Evolutionary conservation across 2,888 invertebrate species (phyloP), one percentile per base, ranked within the genome.

Genomic region (Parnassius glacialis): DNA sequence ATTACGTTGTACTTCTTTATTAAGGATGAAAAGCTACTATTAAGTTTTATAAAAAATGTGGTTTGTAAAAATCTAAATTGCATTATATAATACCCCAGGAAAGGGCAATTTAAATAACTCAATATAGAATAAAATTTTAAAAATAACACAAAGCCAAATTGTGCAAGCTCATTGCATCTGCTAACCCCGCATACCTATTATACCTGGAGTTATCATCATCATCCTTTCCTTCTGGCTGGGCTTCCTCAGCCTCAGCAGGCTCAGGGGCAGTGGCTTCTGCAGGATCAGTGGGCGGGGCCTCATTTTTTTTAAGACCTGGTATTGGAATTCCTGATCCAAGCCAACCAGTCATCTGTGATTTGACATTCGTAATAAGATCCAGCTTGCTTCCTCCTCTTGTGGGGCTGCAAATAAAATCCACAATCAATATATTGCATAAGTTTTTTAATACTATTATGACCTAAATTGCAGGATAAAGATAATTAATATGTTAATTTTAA

Each of bases 171-270:
- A 92, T 91, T 91, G 76, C 71, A 79, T 89, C 89, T 80, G 92
- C 88, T 80, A 81, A 92, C 93, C 94, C 94, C 90, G 79, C 94
- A 92, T 94, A 94, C 94, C 94, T 94, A 93, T 92, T 94, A 92
- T 94, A 96, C 96, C 96, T 96, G 90, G 96, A 96, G 92, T 96
- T 96, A 92, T 96, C 96, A 85, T 97, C 97, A 87, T 97, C 96
- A 77, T 97, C 96, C 84, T 94, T 94, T 53, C 78, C 83, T 68
- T 90, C 90, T 0, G 82, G 76, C 69, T 84, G 89, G 50, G 81
- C 74, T 57, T 88, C 86, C 0, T 82, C 80, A 10, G 83, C 80
- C 70, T 92, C 92, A 67, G 91, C 86, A n/a, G 74, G 74, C 47
- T 91, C 86, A 13, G 83, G 85, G 2, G 88, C 84, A 65, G 91